Evolutionary conservation across 2,113 vertebrate species (phyloP), one percentile per base, ranked within the genome.

Genomic region (Chloebia gouldiae): DNA sequence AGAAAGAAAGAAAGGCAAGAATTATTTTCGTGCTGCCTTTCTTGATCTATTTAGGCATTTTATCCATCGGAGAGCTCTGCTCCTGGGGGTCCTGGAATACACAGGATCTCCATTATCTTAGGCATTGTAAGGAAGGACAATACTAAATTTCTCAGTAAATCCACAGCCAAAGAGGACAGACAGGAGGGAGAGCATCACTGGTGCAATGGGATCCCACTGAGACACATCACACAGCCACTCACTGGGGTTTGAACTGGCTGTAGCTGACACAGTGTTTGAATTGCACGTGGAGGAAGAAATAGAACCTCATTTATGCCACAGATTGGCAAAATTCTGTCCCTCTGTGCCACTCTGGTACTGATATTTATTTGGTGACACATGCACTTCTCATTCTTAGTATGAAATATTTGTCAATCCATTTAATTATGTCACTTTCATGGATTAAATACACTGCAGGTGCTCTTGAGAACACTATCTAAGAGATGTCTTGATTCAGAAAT

Each of bases 171-270:
- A 57, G 31, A 80, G 54, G n/a, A 49, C 49, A 35, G 51, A 31
- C 0, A 3, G 39, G 35, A 65, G 37, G 28, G 42, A 79, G 39
- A 20, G 22, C 19, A 82, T 13, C n/a, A 20, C 35, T 33, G 53
- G 28, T 15, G 49, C 44, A 15, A 9, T 2, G 33, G 5, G 44
- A 64, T 22, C 40, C 59, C 59, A 6, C 6, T 33, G 53, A 47
- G 49, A 49, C 27, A 3, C 11, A 35, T 7, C 25, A 35, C 39
- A 45, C 15, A 40, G 24, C 3, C 19, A 51, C 7, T 10, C 25
- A 22, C 0, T 0, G 0, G 54, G 45, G 30, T 25, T 7, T 57
- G 54, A 56, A 21, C 22, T 53, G 56, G 4, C 45, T 80, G 72
- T 0, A 33, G 25, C 57, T 81, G 39, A 31, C 28, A 47, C 17